A percentile compares a stretch with the other conserved stretches of the same genome.
Evolutionary conservation across 2,888 invertebrate species (phyloP).

Genomic region (Epistrophe eligans): DNA sequence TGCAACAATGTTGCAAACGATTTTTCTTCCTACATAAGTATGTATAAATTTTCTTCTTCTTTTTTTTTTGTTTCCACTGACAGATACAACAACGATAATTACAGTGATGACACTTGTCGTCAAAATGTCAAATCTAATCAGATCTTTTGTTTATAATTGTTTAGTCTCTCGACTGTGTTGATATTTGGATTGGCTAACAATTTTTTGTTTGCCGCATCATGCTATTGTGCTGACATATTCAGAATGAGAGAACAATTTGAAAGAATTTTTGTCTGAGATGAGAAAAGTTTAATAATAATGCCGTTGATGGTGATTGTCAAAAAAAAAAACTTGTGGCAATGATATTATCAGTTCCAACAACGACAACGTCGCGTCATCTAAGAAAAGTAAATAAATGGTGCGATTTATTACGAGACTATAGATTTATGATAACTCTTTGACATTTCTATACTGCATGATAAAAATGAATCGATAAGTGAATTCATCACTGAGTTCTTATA

Average conservation of each 20-base stretch:
- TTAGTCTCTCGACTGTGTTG: neutral
- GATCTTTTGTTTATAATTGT: neutral
- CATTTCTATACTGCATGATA: too few species aligned
- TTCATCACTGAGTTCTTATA: too few species aligned
- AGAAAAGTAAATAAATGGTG: neutral
- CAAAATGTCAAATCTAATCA: conserved; percentile 52
- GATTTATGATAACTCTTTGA: too few species aligned
- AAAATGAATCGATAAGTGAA: too few species aligned
- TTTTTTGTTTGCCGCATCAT: neutral
- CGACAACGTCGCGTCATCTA: too few species aligned
- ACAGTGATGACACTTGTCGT: conserved; percentile 60
- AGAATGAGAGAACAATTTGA: too few species aligned
- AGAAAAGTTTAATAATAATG: neutral
- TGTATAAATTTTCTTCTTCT: neutral
- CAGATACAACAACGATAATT: conserved; percentile 17
- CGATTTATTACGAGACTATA: too few species aligned
- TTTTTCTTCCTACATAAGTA: neutral
- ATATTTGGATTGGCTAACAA: conserved; percentile 1
- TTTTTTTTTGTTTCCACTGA: neutral
- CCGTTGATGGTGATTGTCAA: neutral
- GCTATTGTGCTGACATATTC: too few species aligned
- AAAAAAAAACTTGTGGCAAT: neutral
- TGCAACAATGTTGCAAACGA: conserved; percentile 42
- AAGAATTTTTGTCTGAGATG: too few species aligned
- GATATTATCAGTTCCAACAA: neutral